A percentile compares a stretch with the other conserved stretches of the same genome.
Conservation (phyloP, 1,140 invertebrate genomes). For the Amphibalanus amphitrite region DNA sequence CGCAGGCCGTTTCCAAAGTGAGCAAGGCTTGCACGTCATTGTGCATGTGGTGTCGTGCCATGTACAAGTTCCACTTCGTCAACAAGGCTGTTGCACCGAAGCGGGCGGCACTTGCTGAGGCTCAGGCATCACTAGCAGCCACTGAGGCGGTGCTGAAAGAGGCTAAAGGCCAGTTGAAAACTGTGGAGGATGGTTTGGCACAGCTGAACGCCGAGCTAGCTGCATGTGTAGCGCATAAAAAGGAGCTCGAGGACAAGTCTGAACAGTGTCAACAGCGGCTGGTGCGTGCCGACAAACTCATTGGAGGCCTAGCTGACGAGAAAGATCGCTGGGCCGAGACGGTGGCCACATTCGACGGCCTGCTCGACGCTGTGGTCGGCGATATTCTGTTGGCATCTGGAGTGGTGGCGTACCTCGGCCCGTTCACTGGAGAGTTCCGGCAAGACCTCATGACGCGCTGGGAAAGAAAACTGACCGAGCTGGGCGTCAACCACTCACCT, state of each 20-base stretch:
- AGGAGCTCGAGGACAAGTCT: constrained; percentile 83
- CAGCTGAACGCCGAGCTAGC: constrained; percentile 88
- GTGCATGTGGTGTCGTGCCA: constrained; percentile 45
- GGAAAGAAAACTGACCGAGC: constrained; percentile 44
- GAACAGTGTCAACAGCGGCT: constrained; percentile 80
- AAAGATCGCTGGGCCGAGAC: constrained; percentile 35
- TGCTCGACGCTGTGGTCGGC: constrained; percentile 63
- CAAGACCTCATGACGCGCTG: constrained; percentile 40
- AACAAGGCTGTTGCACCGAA: constrained; percentile 88
- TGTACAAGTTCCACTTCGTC: constrained; percentile 54
- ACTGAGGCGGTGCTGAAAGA: constrained; percentile 80
- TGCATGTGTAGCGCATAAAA: constrained; percentile 85
- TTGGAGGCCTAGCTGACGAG: constrained; percentile 64
- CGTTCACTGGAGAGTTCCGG: constrained; percentile 47
- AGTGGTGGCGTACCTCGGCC: constrained; percentile 73
- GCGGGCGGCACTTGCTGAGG: constrained; percentile 58
- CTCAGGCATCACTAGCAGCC: constrained; percentile 53
- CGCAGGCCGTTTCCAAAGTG: constrained; percentile 31
- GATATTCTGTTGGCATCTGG: constrained; percentile 73
- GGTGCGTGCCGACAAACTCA: constrained; percentile 60
- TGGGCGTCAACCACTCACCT: constrained; percentile 55
- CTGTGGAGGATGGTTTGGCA: constrained; percentile 69
- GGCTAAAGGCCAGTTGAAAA: constrained; percentile 59
- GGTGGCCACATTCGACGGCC: constrained; percentile 23
- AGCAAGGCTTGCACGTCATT: constrained; percentile 68